Conservation (phyloP, 2,797 vertebrate species). For the Alosa sapidissima region DNA sequence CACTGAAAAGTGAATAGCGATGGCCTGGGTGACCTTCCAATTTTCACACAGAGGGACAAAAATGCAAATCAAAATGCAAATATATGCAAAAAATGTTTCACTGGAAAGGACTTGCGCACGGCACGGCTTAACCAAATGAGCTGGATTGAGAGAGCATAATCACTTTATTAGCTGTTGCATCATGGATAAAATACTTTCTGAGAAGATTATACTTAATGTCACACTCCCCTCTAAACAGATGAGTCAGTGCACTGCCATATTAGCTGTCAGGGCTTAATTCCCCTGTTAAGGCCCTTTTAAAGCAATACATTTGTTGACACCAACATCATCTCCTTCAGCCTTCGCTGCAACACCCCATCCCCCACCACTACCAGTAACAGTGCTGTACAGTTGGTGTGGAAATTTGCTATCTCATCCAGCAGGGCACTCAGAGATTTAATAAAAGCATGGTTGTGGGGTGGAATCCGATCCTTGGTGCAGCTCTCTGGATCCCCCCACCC, state of each 20-base stretch:
- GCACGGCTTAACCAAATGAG: neutral
- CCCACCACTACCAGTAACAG: neutral
- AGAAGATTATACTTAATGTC: neutral
- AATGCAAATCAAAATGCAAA: slow-evolving; percentile 15
- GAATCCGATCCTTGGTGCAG: slow-evolving; percentile 8
- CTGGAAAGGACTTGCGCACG: neutral
- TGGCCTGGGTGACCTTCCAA: neutral
- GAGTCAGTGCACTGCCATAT: neutral
- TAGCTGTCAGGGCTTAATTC: neutral
- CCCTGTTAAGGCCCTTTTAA: neutral
- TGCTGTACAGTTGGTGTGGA: neutral
- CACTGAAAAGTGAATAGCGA: neutral
- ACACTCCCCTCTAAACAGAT: neutral
- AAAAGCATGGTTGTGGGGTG: neutral
- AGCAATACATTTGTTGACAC: neutral
- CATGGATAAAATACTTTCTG: neutral
- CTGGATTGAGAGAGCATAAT: neutral
- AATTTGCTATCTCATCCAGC: slow-evolving; percentile 21
- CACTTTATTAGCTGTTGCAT: neutral
- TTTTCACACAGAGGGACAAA: neutral
- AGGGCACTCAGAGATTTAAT: neutral
- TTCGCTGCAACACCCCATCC: neutral
- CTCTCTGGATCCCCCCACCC: slow-evolving; percentile 6
- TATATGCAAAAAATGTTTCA: neutral
- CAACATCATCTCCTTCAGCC: neutral